Evolutionary conservation across 2,113 vertebrate genomes (phyloP), one percentile per base, ranked within the genome.

Genomic region (Ranitomeya variabilis): DNA sequence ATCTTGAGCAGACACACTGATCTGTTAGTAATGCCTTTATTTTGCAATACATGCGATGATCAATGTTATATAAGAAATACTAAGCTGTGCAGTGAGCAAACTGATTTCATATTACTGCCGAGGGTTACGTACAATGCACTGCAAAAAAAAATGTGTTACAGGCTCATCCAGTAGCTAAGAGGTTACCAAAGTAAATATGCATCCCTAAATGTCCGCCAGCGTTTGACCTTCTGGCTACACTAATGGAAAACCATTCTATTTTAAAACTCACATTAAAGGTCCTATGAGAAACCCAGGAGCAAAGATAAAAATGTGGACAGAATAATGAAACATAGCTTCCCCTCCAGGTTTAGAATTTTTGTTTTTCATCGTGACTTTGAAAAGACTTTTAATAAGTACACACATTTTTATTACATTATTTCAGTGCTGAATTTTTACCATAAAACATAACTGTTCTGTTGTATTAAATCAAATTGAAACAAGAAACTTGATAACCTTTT

Each of bases 1-100:
- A 84, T 83, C 59, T 66, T 76, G 69, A 88, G 71, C 80, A 88
- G 87, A 88, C 57, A 88, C 80, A 84, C 71, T 88, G 87, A 83
- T 83, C 80, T 88, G 87, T 84, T 77, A 88, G 59, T 88, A 88
- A 88, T 83, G 80, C 87, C 69, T 83, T 88, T 84, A 88, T 88
- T 88, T 88, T 88, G 80, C 87, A 88, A 84, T 83, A 84, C 87
- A 88, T 84, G 87, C 71, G 76, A 77, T 84, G 80, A 77, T 83
- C 80, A 88, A 83, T 84, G 80, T 88, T 88, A 88, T 88, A 60
- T 88, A 88, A 88, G 64, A 74, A 55, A 37, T 12, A 84, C 59
- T 77, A 83, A 88, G 67, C 87, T 83, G 80, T 88, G 71, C 87
- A 77, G 66, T 88, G 67, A 88, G 87, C 80, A 88, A 87, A 64